Evolutionary conservation across 2,113 vertebrate species (phyloP).

Genomic region (Saguinus midas): DNA sequence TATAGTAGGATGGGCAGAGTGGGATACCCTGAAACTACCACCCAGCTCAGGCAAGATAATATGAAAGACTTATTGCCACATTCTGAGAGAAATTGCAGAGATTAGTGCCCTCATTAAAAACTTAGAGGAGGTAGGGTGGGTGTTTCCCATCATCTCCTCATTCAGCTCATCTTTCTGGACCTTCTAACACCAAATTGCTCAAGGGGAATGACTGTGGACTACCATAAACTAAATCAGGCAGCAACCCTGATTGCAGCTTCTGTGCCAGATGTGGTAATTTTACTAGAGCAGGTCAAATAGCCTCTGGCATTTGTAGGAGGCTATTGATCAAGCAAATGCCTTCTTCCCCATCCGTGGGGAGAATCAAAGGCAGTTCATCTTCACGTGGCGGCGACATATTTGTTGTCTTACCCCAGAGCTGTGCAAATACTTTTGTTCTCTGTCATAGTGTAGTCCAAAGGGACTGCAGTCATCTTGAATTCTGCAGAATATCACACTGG

Average conservation of each 20-base stretch:
- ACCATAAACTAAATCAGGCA: background rate
- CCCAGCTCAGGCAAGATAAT: constrained; percentile 29
- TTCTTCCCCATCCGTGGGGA: background rate
- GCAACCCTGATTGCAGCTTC: background rate
- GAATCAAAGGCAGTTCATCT: background rate
- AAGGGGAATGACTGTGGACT: background rate
- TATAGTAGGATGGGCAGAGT: background rate
- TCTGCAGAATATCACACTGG: background rate
- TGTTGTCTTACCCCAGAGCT: background rate
- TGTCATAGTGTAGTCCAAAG: background rate
- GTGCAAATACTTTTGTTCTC: background rate
- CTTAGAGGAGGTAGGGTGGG: background rate
- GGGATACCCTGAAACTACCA: constrained; percentile 26
- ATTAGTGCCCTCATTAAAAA: constrained; percentile 33
- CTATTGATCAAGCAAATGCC: background rate
- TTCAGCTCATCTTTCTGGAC: background rate
- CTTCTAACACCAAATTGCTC: background rate
- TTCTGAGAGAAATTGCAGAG: constrained; percentile 16
- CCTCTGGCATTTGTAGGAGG: background rate
- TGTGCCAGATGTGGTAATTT: background rate
- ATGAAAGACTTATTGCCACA: constrained; percentile 39
- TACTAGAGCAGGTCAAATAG: background rate
- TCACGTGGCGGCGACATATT: background rate
- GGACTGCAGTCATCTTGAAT: background rate
- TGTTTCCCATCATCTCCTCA: background rate